Evolutionary conservation across 2,113 vertebrate genomes (phyloP).

Genomic region (Perca fluviatilis): DNA sequence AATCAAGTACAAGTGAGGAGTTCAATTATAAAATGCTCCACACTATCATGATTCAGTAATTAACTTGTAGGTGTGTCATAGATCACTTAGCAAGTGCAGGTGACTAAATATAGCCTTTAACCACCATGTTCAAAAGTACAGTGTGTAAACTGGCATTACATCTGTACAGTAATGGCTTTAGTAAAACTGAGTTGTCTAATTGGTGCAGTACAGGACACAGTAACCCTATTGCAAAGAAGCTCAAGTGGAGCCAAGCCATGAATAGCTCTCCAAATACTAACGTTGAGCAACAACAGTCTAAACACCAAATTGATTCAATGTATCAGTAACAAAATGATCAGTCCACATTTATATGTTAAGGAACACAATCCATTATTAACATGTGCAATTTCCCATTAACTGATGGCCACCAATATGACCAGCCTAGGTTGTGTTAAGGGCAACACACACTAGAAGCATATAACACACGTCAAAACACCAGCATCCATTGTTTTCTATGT

Average conservation of each 20-base stretch:
- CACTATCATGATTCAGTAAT: conserved; percentile 7
- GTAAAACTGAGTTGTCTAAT: not conserved
- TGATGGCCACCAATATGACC: not conserved
- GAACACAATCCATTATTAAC: not conserved
- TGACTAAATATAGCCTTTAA: conserved; percentile 13
- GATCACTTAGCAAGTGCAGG: conserved; percentile 16
- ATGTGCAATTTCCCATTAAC: not conserved
- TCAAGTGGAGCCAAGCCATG: not conserved
- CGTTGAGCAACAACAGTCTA: not conserved
- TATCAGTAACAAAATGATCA: too few species aligned
- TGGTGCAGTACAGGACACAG: not conserved
- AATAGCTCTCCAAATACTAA: not conserved
- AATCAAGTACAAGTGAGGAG: conserved; percentile 14
- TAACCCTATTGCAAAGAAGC: not conserved
- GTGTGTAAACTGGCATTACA: not conserved
- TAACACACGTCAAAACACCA: not conserved
- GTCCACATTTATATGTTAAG: not conserved
- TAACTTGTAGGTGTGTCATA: conserved; percentile 5
- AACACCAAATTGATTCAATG: not conserved
- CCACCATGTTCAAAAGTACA: not conserved
- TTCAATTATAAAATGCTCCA: not conserved
- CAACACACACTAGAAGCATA: not conserved
- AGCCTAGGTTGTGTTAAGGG: not conserved
- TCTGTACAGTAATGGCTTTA: not conserved
- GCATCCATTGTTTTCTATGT: not conserved